These are phyloP conservation scores for Maniola hyperantus DNA, from an alignment of 2,888 invertebrate species.

Conservation along the genomic window DNA sequence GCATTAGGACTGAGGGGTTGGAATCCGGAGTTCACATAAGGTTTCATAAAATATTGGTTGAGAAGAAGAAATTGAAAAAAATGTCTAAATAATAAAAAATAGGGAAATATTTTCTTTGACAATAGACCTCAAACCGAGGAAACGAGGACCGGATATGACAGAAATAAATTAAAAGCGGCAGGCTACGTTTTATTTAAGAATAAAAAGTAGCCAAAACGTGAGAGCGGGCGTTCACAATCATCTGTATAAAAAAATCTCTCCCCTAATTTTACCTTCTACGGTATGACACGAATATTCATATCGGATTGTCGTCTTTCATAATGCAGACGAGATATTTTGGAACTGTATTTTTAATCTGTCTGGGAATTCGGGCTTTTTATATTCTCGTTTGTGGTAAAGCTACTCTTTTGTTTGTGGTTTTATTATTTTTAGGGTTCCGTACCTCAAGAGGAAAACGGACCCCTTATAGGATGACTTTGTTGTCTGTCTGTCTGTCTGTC, in stretches of 20 bases:
- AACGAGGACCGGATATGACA: constrained; percentile 37
- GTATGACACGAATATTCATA: constrained; percentile 50
- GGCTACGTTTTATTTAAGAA: constrained; percentile 35
- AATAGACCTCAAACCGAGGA: constrained; percentile 35
- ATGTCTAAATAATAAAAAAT: neutral
- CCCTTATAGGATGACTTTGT: too few species aligned
- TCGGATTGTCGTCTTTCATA: constrained; percentile 25
- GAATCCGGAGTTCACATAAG: too few species aligned
- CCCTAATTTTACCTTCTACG: constrained; percentile 23
- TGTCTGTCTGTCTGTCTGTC: too few species aligned
- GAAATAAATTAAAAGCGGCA: constrained; percentile 49
- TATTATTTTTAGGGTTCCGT: too few species aligned
- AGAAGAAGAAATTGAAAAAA: too few species aligned
- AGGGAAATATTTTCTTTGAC: constrained; percentile 28
- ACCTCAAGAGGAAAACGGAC: too few species aligned
- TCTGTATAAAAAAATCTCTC: constrained; percentile 52
- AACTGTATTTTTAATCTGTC: constrained; percentile 28
- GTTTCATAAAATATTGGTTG: too few species aligned
- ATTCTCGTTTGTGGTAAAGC: constrained; percentile 18
- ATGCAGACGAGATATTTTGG: constrained; percentile 23
- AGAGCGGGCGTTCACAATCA: constrained; percentile 55
- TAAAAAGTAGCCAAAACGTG: constrained; percentile 40
- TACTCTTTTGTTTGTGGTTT: constrained; percentile 17
- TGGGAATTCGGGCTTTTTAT: constrained; percentile 11
- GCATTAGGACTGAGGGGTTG: too few species aligned